Base-by-base conservation (phyloP, 2,888 invertebrate genomes). In the Cheilosia variabilis region DNA sequence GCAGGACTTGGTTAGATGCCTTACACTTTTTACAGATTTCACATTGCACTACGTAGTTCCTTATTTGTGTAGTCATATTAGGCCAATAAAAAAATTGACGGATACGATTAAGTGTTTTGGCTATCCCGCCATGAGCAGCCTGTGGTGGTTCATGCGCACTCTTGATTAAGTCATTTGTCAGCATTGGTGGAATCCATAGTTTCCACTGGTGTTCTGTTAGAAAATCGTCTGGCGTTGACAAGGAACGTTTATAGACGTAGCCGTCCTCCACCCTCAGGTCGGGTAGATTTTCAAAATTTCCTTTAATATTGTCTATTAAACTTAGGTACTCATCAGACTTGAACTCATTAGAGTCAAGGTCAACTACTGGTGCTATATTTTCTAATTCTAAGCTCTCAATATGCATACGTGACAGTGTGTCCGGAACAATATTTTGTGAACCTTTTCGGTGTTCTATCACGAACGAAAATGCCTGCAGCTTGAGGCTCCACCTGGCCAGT, bases 391-490 rank as follows among this genome's bases (percentile, higher is more conserved):
- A 7, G 7, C 58, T 47, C 0, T 78, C 62, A 4, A 53, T n/a
- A 37, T 50, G 50, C 6, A 62, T 15, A 1, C 37, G 37, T 1
- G 37, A 37, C 37, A 37, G 37, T 0, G 37, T 37, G 1, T 37
- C 13, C 1, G 37, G 37, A 3, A 37, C 37, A 1, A 37, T 4
- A 37, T 37, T 37, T 10, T 13, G 22, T 0, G 81, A 82, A 1
- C 89, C 89, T 60, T 87, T 89, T 10, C 90, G 76, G 68, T 90
- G 89, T 6, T 80, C 77, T 3, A 84, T 78, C 1, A 45, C 22
- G 69, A 66, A 31, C 87, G 22, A 17, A 1, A 22, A 22, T 17
- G 9, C 22, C 50, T 52, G 50, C 22, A 37, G 37, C 13, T 37
- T 37, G 13, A 37, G 37, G 37, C 37, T 37, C 13, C 13, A 37